Base-by-base conservation (phyloP, 2,888 invertebrate species). In the Elegia similella region DNA sequence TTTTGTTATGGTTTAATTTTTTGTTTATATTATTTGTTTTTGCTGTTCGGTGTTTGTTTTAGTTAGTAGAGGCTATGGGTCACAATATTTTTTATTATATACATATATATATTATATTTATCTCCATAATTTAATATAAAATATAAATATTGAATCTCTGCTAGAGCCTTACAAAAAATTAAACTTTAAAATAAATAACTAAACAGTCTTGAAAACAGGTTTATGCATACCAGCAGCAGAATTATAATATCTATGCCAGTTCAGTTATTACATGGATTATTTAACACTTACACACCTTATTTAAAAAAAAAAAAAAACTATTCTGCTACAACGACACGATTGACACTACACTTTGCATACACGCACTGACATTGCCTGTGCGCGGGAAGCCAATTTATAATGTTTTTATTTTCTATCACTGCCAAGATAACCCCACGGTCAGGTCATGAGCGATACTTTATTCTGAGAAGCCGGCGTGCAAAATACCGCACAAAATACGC, bases 401-500 rank as follows among this genome's bases (percentile, higher is more conserved):
- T 75, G 76, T 69, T 82, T 82, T 76, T 80, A 75, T 78, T 76
- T 80, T 82, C 71, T 84, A 84, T 86, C 83, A 67, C 65, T 58
- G 34, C 54, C 54, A 55, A 64, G 88, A 89, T 90, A 90, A 90
- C 88, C 89, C 76, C 66, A 67, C 70, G 79, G 79, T 67, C 79
- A 69, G 75, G 78, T 78, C 80, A 77, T 79, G 79, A 81, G 72
- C 78, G 80, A 80, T 80, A 72, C 70, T 68, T 69, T 76, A 76
- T 89, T 90, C 89, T 81, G 69, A 85, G 89, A 90, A 90, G 59
- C 64, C 63, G 62, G 63, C 71, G 70, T 75, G 80, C 80, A 82
- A 80, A 82, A 82, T 81, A 81, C 64, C 55, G 60, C 63, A 66
- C 53, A 62, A 61, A 55, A 66, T 60, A 59, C 64, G 65, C 63